Evolutionary conservation across 2,113 vertebrate genomes (phyloP).

Genomic region (Conger conger): DNA sequence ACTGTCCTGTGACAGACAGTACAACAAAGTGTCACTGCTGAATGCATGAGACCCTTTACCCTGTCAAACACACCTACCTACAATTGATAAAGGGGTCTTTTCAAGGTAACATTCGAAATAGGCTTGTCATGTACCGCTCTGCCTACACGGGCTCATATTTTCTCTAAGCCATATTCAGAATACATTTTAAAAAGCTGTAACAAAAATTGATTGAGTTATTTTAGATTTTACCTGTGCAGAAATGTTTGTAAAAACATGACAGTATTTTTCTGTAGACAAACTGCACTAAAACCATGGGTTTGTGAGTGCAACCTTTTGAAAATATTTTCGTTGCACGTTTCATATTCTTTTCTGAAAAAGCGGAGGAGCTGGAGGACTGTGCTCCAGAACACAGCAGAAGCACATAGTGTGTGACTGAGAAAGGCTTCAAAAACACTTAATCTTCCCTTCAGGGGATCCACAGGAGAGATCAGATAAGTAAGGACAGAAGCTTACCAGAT

Average conservation of each 20-base stretch:
- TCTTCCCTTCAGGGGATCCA: slow-evolving; percentile 27
- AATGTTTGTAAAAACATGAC: not conserved
- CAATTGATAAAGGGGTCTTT: slow-evolving; percentile 27
- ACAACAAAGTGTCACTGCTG: slow-evolving; percentile 68
- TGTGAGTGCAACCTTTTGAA: not conserved
- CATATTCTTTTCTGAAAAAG: slow-evolving; percentile 4
- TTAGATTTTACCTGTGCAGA: not conserved
- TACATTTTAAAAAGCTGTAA: not conserved
- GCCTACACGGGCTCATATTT: slow-evolving; percentile 5
- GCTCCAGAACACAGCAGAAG: slow-evolving; percentile 19
- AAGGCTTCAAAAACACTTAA: slow-evolving; percentile 27
- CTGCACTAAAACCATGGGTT: not conserved
- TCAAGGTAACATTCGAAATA: slow-evolving; percentile 2
- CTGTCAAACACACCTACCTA: slow-evolving; percentile 48
- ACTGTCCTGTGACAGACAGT: slow-evolving; percentile 67
- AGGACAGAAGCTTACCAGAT: slow-evolving; percentile 35
- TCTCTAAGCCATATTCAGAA: not conserved
- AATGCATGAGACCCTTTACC: slow-evolving; percentile 54
- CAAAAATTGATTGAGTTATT: not conserved
- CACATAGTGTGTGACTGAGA: slow-evolving; percentile 28
- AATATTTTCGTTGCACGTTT: not conserved
- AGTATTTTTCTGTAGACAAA: not conserved
- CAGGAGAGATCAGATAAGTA: slow-evolving; percentile 36
- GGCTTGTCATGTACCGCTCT: slow-evolving; percentile 6
- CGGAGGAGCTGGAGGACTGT: slow-evolving; percentile 15